Evolutionary conservation across 2,797 vertebrate genomes (phyloP).

Genomic region (Morelia viridis): DNA sequence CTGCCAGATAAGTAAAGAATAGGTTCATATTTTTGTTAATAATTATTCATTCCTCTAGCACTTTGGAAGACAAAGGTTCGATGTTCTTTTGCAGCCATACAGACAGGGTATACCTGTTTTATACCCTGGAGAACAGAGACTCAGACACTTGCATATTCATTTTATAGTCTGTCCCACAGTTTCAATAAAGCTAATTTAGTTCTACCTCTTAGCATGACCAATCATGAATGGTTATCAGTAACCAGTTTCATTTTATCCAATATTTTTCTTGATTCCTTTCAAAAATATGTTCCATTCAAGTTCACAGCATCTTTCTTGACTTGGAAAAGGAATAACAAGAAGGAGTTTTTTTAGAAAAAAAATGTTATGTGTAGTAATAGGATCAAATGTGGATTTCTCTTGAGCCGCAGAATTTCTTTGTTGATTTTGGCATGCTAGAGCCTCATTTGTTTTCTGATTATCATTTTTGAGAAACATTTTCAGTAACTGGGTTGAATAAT

Average conservation of each 20-base stretch:
- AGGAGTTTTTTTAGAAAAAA: slow-evolving; percentile 23
- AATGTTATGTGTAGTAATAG: slow-evolving; percentile 52
- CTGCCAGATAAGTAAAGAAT: background rate
- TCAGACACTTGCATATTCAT: background rate
- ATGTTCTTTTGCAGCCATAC: background rate
- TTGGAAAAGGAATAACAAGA: background rate
- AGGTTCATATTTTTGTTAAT: background rate
- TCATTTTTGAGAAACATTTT: slow-evolving; percentile 70
- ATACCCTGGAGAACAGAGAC: background rate
- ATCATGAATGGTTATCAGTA: background rate
- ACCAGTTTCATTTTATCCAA: slow-evolving; percentile 14
- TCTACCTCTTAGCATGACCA: background rate
- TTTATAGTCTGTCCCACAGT: background rate
- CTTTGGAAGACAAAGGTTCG: background rate
- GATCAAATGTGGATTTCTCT: slow-evolving; percentile 52
- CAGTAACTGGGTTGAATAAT: slow-evolving; percentile 70
- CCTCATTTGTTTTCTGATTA: slow-evolving; percentile 68
- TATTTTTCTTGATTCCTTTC: background rate
- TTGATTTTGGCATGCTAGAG: slow-evolving; percentile 67
- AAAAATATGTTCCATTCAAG: background rate
- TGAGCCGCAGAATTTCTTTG: slow-evolving; percentile 59
- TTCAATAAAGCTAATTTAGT: background rate
- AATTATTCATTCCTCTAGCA: background rate
- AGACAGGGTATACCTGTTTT: background rate
- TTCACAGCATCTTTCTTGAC: background rate